These are phyloP conservation scores for Lacerta viridis DNA, from an alignment of 2,797 vertebrate genomes.

Conservation along the genomic window DNA sequence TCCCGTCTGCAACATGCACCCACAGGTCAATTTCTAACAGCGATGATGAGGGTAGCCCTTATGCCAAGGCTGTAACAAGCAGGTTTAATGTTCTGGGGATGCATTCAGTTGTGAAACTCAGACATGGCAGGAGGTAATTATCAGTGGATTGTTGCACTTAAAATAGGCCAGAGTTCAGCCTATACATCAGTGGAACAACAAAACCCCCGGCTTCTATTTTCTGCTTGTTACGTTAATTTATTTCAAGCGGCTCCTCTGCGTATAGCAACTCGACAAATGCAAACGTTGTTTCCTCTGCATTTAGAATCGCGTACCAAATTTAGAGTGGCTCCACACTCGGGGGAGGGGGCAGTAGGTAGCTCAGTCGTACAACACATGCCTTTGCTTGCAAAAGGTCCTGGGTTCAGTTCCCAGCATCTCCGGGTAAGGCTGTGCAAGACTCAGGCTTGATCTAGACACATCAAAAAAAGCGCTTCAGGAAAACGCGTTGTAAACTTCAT, in stretches of 20 bases:
- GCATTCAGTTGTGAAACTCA: constrained; percentile 15
- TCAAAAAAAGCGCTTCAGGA: too few relatives aligned
- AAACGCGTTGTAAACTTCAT: too few relatives aligned
- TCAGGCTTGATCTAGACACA: too few relatives aligned
- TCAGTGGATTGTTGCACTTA: constrained; percentile 43
- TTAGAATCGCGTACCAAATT: background rate
- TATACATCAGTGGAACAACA: constrained; percentile 20
- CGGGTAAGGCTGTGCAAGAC: too few relatives aligned
- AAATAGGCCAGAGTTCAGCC: constrained; percentile 47
- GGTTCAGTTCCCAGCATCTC: too few relatives aligned
- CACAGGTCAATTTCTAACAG: background rate
- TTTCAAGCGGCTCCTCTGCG: constrained; percentile 2
- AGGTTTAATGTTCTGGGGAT: constrained; percentile 51
- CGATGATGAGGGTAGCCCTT: background rate
- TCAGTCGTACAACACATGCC: background rate
- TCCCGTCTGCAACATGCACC: background rate
- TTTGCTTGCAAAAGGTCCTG: background rate
- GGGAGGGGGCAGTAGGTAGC: background rate
- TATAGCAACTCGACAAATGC: background rate
- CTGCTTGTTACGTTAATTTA: constrained; percentile 32
- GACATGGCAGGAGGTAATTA: constrained; percentile 49
- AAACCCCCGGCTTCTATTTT: constrained; percentile 55
- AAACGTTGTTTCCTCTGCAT: background rate
- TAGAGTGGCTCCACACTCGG: background rate
- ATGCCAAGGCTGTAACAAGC: constrained; percentile 40